Evolutionary conservation across 2,113 vertebrate genomes (phyloP), one percentile per base, ranked within the genome.

Genomic region (Pterocles orientalis): DNA sequence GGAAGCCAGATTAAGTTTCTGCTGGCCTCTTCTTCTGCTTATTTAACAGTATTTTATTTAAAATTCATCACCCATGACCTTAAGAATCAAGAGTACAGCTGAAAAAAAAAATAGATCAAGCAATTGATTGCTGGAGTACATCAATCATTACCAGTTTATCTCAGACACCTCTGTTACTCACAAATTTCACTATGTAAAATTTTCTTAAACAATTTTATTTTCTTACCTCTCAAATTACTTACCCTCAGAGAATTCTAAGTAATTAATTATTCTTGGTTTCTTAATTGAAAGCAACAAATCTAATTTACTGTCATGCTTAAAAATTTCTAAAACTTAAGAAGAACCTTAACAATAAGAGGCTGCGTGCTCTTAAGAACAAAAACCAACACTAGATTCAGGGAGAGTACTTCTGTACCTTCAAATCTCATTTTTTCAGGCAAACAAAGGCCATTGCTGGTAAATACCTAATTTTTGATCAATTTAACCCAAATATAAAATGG

Each of bases 21-120:
- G 29, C 29, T 94, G 85, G 43, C 68, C 48, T n/a, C 47, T 75
- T 84, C 58, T 69, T 60, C 62, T 95, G 84, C 81, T 92, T 91
- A 61, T 82, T 68, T 86, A 93, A 88, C 51, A 94, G 64, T 86
- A 94, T 80, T 95, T 96, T 78, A 80, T 66, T 86, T 54, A 58
- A 93, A 95, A 95, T 83, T 86, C 56, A 88, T 82, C 73, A 93
- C 75, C 62, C n/a, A 23, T 80, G 58, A 82, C 87, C 82, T 77
- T 62, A 94, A 72, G 60, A 94, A 82, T 77, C 82, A 77, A 51
- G 45, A 91, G 24, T 36, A 51, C 3, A 61, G 28, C 41, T 61
- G 18, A 80, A 70, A 86, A 75, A 88, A 81, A 88, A 57, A 76
- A 17, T n/a, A 31, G 53, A 85, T 70, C 31, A 47, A 90, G 33